Conservation (phyloP, 2,113 vertebrate species). For the Aleadryas rufinucha region DNA sequence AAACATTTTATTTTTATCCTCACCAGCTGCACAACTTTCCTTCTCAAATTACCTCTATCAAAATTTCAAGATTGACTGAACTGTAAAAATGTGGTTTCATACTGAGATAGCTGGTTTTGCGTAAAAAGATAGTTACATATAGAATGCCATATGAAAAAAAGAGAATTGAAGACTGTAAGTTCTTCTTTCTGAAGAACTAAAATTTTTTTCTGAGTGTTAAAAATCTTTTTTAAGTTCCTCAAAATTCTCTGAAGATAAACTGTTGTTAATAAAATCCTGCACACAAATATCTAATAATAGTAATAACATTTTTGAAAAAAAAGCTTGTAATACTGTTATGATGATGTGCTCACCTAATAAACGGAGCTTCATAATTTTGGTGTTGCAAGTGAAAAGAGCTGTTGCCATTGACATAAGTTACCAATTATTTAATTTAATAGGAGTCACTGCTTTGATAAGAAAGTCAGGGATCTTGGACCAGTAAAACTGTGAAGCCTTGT, state of each 20-base stretch:
- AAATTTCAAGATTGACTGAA: neutral
- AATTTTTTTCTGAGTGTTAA: neutral
- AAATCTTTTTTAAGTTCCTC: neutral
- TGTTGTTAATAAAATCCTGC: neutral
- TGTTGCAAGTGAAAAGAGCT: neutral
- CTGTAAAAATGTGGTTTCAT: neutral
- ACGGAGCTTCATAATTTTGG: neutral
- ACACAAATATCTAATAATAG: neutral
- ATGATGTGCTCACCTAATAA: neutral
- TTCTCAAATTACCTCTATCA: constrained; percentile 32
- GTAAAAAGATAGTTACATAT: neutral
- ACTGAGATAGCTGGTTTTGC: neutral
- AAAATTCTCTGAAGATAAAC: neutral
- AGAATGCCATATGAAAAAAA: neutral
- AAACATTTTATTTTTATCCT: constrained; percentile 28
- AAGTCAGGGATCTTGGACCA: neutral
- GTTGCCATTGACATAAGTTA: neutral
- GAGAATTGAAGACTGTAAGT: neutral
- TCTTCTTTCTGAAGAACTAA: neutral
- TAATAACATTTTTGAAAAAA: neutral
- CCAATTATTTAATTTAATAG: neutral
- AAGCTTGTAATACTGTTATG: neutral
- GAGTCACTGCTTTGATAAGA: neutral
- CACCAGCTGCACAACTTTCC: constrained; percentile 6
- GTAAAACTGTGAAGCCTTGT: neutral